A percentile compares a stretch with the other conserved stretches of the same genome.
Conservation (phyloP, 2,113 vertebrate genomes). For the Lophura nycthemera region DNA sequence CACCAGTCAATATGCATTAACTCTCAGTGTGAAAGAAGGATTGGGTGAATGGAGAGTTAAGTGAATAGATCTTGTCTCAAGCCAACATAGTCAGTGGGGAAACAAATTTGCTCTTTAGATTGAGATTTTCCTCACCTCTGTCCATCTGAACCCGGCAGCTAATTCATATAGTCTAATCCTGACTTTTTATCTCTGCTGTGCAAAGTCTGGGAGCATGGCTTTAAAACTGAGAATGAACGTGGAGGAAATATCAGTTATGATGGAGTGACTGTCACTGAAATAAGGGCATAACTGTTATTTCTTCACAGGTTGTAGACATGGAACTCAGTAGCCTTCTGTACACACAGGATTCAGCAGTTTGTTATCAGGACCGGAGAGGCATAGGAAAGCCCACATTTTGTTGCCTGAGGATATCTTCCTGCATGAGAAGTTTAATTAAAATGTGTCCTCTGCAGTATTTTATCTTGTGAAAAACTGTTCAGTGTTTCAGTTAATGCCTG, state of each 20-base stretch:
- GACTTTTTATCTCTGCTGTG: neutral
- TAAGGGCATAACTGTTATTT: neutral
- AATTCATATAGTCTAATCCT: neutral
- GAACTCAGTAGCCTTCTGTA: neutral
- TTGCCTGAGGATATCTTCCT: slow-evolving; percentile 32
- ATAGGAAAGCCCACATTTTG: neutral
- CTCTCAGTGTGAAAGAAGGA: neutral
- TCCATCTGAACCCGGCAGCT: neutral
- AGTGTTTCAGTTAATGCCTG: slow-evolving; percentile 21
- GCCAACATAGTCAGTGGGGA: neutral
- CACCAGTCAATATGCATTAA: neutral
- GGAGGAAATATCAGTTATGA: neutral
- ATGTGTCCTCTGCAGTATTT: neutral
- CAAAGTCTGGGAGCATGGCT: neutral
- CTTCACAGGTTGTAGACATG: neutral
- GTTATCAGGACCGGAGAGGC: neutral
- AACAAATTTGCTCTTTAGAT: neutral
- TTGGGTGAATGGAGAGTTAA: neutral
- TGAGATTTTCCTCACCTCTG: neutral
- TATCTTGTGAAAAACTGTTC: neutral
- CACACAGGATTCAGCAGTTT: neutral
- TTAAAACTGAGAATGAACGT: slow-evolving; percentile 5
- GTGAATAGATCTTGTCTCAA: neutral
- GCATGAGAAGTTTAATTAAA: slow-evolving; percentile 50
- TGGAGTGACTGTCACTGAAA: neutral